These are phyloP conservation scores for Melanargia galathea DNA, from an alignment of 2,888 invertebrate species.

Conservation along the genomic window DNA sequence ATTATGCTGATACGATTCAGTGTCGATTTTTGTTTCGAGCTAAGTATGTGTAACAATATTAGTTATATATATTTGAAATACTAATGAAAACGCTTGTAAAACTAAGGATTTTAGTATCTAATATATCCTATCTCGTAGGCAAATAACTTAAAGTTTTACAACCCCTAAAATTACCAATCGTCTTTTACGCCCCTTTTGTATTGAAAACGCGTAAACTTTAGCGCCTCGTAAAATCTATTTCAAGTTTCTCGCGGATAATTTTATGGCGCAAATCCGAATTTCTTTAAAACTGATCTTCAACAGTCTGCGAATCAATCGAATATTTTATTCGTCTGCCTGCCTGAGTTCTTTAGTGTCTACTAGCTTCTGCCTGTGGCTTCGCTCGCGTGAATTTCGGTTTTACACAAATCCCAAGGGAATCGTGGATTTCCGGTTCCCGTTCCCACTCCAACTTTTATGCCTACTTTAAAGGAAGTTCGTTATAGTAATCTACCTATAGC, in stretches of 20 bases:
- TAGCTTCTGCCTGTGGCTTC: no score
- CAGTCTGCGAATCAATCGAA: not conserved
- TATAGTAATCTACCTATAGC: no score
- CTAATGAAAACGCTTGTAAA: not conserved
- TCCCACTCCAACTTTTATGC: no score
- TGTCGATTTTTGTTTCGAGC: no score
- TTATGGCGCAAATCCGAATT: slow-evolving; percentile 14
- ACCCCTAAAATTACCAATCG: slow-evolving; percentile 48
- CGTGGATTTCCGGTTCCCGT: no score
- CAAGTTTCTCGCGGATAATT: slow-evolving; percentile 8
- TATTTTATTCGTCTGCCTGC: not conserved
- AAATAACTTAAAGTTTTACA: slow-evolving; percentile 69
- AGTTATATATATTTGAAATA: no score
- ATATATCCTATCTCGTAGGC: slow-evolving; percentile 25
- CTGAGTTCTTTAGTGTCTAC: no score
- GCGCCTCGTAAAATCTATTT: slow-evolving; percentile 30
- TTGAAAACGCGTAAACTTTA: slow-evolving; percentile 38
- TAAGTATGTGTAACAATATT: not conserved
- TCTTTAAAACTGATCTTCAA: not conserved
- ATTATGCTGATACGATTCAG: no score
- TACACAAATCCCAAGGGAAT: no score
- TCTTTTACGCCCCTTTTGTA: slow-evolving; percentile 35
- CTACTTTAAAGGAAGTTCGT: no score
- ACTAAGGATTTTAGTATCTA: not conserved
- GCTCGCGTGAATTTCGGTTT: no score